A percentile compares a stretch with the other conserved stretches of the same genome.
These are phyloP conservation scores for Columbina picui DNA, from an alignment of 2,113 vertebrate genomes.

Conservation along the genomic window DNA sequence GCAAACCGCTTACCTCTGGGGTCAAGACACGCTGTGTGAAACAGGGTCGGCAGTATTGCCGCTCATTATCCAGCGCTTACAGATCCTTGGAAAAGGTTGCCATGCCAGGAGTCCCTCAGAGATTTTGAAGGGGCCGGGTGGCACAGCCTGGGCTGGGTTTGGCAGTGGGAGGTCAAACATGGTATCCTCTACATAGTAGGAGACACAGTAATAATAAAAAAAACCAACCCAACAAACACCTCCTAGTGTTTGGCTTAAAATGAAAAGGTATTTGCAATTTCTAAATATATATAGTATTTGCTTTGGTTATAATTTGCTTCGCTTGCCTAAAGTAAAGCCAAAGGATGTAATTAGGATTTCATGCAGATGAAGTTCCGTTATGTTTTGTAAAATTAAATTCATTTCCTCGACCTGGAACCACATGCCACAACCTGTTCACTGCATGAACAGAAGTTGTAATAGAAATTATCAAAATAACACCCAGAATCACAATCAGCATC, in stretches of 20 bases:
- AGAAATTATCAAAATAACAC: background rate
- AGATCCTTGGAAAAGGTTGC: background rate
- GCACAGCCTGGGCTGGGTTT: background rate
- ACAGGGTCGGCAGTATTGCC: background rate
- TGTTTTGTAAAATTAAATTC: background rate
- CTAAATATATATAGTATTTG: background rate
- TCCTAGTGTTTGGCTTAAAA: background rate
- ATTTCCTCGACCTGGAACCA: background rate
- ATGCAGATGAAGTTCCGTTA: background rate
- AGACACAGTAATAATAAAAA: background rate
- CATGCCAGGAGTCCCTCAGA: background rate
- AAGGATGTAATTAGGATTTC: slow-evolving; percentile 26
- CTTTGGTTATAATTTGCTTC: slow-evolving; percentile 21
- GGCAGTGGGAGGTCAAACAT: background rate
- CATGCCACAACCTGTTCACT: background rate
- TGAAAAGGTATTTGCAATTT: background rate
- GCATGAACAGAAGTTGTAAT: background rate
- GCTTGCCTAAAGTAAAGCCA: slow-evolving; percentile 15
- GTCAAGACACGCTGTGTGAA: background rate
- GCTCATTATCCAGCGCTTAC: background rate
- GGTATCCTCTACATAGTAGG: background rate
- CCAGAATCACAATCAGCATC: background rate
- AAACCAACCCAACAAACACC: background rate
- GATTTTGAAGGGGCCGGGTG: background rate
- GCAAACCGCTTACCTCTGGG: background rate